Percentiles rank a stretch among this genome's conserved stretches.
phyloP scores from a whole-genome alignment of 2,888 invertebrate species.

The Spisula solida region DNA sequence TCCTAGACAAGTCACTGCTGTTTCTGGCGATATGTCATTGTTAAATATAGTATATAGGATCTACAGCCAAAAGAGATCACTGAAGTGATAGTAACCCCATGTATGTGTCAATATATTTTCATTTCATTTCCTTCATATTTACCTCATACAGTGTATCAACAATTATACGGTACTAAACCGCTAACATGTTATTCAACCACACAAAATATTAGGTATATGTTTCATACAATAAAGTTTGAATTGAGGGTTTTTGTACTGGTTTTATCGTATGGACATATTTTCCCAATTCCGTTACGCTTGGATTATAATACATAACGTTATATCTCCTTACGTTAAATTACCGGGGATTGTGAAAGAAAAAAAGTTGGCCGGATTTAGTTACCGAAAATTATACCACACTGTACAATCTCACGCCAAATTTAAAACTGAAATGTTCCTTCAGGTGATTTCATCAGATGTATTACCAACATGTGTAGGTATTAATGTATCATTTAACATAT shows the following conservation, averaged over 20 bases:
- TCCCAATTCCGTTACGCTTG: neutral
- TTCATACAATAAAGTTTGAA: neutral
- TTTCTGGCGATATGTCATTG: no score
- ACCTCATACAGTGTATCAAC: neutral
- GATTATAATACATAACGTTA: neutral
- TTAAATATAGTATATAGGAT: no score
- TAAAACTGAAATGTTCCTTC: neutral
- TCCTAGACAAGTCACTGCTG: no score
- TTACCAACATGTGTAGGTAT: neutral
- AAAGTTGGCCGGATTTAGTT: neutral
- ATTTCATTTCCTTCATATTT: no score
- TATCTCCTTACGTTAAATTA: slow-evolving; percentile 3
- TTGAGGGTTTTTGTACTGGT: neutral
- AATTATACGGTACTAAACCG: neutral
- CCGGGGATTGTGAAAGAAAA: neutral
- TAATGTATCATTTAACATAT: neutral
- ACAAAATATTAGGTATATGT: neutral
- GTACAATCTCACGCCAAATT: neutral
- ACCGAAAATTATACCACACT: neutral
- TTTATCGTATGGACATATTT: neutral
- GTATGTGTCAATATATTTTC: no score
- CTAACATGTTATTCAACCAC: neutral
- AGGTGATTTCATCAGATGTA: neutral
- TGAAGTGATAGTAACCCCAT: no score
- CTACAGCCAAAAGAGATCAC: no score